phyloP scores from a whole-genome alignment of 2,797 vertebrate species.

The Cynopterus sphinx region DNA sequence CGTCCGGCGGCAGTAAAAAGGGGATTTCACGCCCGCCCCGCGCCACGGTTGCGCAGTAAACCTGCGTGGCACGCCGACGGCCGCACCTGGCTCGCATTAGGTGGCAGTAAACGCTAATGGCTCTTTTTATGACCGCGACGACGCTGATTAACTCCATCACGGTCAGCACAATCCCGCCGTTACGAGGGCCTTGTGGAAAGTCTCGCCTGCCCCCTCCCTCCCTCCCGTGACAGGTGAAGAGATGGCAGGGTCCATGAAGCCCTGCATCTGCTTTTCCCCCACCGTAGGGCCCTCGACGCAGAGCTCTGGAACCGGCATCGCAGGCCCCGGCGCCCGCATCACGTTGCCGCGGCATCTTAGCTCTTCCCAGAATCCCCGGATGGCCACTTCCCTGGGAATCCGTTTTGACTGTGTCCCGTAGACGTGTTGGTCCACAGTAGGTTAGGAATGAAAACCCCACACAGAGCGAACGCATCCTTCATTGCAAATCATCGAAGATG shows the following conservation, averaged over 20 bases:
- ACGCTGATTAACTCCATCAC: not conserved
- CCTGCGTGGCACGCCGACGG: not conserved
- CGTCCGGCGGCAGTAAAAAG: not conserved
- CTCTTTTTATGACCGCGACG: not conserved
- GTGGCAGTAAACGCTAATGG: not conserved
- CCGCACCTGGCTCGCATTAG: not conserved
- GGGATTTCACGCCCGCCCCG: not conserved
- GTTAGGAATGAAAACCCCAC: not conserved
- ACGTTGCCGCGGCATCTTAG: accelerated
- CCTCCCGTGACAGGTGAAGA: not conserved
- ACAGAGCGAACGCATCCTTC: not conserved
- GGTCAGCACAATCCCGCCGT: not conserved
- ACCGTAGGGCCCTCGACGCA: not conserved
- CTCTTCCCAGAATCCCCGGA: not conserved
- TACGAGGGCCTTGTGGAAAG: not conserved
- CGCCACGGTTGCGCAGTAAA: not conserved
- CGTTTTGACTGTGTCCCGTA: not conserved
- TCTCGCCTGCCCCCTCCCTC: not conserved
- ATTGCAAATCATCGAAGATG: not conserved
- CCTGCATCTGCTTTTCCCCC: not conserved
- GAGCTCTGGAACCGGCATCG: too few relatives aligned
- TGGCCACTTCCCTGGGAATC: not conserved
- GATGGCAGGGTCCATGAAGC: accelerated
- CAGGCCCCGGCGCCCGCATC: not conserved
- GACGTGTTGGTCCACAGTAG: not conserved